Evolutionary conservation across 2,113 vertebrate species (phyloP).

Genomic region (Poeciliopsis retropinna): DNA sequence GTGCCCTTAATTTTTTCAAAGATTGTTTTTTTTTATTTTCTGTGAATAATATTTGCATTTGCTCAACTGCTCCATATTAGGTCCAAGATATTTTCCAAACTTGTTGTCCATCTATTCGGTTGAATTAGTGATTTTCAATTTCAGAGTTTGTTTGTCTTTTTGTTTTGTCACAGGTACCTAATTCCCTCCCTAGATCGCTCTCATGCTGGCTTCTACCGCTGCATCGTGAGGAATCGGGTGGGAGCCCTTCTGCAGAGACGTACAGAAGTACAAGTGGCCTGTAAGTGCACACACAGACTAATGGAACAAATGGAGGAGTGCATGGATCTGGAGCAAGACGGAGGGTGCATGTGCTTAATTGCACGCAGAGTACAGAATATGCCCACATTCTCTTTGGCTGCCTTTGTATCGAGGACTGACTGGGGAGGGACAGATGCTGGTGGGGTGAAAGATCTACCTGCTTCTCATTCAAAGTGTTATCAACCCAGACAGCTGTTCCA

Average conservation of each 20-base stretch:
- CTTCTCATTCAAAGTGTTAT: slow-evolving; percentile 53
- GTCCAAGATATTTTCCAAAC: slow-evolving; percentile 1
- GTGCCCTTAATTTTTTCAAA: slow-evolving; percentile 63
- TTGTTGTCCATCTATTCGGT: background rate
- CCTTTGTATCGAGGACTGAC: slow-evolving; percentile 59
- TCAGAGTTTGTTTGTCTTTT: background rate
- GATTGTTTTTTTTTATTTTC: slow-evolving; percentile 51
- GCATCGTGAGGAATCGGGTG: slow-evolving; percentile 94
- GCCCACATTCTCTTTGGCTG: slow-evolving; percentile 48
- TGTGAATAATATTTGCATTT: slow-evolving; percentile 1
- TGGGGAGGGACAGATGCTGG: slow-evolving; percentile 62
- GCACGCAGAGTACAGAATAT: slow-evolving; percentile 38
- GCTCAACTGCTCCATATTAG: background rate
- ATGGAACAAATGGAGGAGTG: slow-evolving; percentile 16
- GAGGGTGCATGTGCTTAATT: slow-evolving; percentile 14
- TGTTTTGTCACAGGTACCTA: slow-evolving; percentile 86
- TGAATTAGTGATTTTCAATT: slow-evolving; percentile 8
- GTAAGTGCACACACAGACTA: slow-evolving; percentile 83
- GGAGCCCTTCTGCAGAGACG: slow-evolving; percentile 94
- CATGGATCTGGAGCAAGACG: slow-evolving; percentile 3
- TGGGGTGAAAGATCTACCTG: slow-evolving; percentile 68
- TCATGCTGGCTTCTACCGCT: slow-evolving; percentile 95
- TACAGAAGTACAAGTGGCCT: slow-evolving; percentile 96
- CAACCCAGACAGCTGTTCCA: slow-evolving; percentile 72
- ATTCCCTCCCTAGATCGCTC: slow-evolving; percentile 94